Conservation (phyloP, 1,140 invertebrate genomes). For the Melanaphis sacchari region DNA sequence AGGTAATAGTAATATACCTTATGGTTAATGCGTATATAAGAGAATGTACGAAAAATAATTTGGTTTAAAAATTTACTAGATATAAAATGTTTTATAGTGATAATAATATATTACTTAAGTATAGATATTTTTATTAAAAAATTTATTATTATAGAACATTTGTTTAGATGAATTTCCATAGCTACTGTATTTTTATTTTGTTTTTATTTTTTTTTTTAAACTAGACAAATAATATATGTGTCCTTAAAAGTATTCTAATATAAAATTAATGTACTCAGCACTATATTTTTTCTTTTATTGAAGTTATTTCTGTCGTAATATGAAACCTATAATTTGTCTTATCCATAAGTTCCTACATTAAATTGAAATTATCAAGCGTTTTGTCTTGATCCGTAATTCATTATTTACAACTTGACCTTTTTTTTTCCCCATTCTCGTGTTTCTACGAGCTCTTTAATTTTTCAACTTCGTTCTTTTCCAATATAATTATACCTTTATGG, state of each 20-base stretch:
- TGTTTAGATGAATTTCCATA: background rate
- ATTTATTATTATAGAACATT: background rate
- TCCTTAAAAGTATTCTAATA: conserved; percentile 28
- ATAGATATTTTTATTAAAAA: background rate
- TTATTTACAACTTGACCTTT: conserved; percentile 43
- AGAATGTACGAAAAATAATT: too few relatives aligned
- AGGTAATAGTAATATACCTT: too few relatives aligned
- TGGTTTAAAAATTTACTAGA: background rate
- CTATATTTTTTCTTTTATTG: background rate
- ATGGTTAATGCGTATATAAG: too few relatives aligned
- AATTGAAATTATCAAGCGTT: conserved; percentile 27
- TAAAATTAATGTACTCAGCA: background rate
- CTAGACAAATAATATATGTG: background rate
- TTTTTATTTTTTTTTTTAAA: background rate
- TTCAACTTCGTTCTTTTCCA: conserved; percentile 18
- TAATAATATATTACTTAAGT: too few relatives aligned
- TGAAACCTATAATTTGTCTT: conserved; percentile 46
- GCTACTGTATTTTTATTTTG: background rate
- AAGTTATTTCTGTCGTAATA: background rate
- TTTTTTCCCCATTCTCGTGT: conserved; percentile 16
- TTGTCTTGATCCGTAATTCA: conserved; percentile 40
- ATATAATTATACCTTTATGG: conserved; percentile 11
- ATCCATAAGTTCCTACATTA: background rate
- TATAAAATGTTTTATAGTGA: background rate
- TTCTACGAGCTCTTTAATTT: conserved; percentile 43